A percentile compares a stretch with the other conserved stretches of the same genome.
Conservation (phyloP, 2,888 invertebrate genomes). For the Tupiocoris notatus region DNA sequence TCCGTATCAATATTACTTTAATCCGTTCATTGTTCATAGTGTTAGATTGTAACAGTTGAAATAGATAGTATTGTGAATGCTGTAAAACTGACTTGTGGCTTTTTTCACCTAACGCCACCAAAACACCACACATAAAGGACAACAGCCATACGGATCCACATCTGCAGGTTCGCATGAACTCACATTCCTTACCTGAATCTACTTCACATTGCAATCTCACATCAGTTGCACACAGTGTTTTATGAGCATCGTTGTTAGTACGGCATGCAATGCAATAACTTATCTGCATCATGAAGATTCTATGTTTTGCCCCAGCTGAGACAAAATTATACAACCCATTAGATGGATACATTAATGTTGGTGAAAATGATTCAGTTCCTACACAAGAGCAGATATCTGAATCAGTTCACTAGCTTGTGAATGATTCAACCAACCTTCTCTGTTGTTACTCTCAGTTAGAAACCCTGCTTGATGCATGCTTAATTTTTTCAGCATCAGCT, state of each 20-base stretch:
- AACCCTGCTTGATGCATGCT: no score
- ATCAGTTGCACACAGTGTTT: neutral
- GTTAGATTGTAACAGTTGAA: slow-evolving; percentile 30
- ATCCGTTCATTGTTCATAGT: no score
- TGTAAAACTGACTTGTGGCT: slow-evolving; percentile 45
- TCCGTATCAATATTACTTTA: no score
- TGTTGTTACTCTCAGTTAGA: no score
- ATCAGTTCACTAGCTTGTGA: no score
- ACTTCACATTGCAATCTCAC: neutral
- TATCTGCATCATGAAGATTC: neutral
- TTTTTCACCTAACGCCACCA: slow-evolving; percentile 38
- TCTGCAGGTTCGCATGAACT: slow-evolving; percentile 42
- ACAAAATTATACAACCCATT: no score
- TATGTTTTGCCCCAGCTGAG: no score
- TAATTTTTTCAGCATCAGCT: no score
- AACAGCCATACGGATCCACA: slow-evolving; percentile 42
- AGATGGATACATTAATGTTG: no score
- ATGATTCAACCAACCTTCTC: no score
- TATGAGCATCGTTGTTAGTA: neutral
- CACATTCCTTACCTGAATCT: neutral
- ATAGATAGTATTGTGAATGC: slow-evolving; percentile 41
- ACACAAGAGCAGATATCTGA: no score
- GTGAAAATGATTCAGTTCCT: no score
- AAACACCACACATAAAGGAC: slow-evolving; percentile 42
- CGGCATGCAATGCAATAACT: neutral